These are phyloP conservation scores for Porites cylindrica DNA, from an alignment of 92 coral and sea anemone species.

Conservation along the genomic window DNA sequence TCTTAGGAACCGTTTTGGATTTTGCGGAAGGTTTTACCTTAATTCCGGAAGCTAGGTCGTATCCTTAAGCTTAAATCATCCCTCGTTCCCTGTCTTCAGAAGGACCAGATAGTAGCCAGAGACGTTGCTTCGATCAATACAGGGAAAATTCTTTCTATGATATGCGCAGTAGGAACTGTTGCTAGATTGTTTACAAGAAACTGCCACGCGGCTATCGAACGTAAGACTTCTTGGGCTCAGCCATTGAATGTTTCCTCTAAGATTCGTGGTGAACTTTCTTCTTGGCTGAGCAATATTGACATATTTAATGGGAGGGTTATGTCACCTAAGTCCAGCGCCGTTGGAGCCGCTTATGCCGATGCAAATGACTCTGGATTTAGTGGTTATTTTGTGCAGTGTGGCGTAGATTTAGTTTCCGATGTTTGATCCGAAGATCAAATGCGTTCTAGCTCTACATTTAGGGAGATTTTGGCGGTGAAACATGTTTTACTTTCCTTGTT, in stretches of 20 bases:
- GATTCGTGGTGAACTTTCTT: slow-evolving; percentile 28
- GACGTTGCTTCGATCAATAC: slow-evolving; percentile 8
- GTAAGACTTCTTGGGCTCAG: no score
- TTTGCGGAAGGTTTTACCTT: slow-evolving; percentile 44
- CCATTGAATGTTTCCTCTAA: slow-evolving; percentile 19
- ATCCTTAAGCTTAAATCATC: slow-evolving; percentile 12
- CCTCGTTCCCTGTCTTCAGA: slow-evolving; percentile 1
- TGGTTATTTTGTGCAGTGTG: slow-evolving; percentile 25
- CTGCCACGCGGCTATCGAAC: slow-evolving; percentile 39
- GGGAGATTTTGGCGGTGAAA: slow-evolving; percentile 63
- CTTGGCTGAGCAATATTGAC: background rate
- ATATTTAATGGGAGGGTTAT: slow-evolving; percentile 43
- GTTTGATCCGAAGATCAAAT: slow-evolving; percentile 40
- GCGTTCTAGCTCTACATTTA: slow-evolving; percentile 38
- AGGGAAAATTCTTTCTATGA: slow-evolving; percentile 69
- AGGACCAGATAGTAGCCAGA: background rate
- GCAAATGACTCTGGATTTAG: slow-evolving; percentile 70
- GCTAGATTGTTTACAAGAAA: slow-evolving; percentile 41
- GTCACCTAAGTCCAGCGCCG: slow-evolving; percentile 67
- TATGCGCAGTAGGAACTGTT: slow-evolving; percentile 68
- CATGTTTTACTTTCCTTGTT: slow-evolving; percentile 60
- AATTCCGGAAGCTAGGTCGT: slow-evolving; percentile 42
- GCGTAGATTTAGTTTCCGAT: no score
- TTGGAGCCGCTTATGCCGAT: slow-evolving; percentile 61
- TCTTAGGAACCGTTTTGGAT: slow-evolving; percentile 60